These are phyloP conservation scores for Aeoliscus strigatus DNA, from an alignment of 2,797 vertebrate genomes.

Conservation along the genomic window DNA sequence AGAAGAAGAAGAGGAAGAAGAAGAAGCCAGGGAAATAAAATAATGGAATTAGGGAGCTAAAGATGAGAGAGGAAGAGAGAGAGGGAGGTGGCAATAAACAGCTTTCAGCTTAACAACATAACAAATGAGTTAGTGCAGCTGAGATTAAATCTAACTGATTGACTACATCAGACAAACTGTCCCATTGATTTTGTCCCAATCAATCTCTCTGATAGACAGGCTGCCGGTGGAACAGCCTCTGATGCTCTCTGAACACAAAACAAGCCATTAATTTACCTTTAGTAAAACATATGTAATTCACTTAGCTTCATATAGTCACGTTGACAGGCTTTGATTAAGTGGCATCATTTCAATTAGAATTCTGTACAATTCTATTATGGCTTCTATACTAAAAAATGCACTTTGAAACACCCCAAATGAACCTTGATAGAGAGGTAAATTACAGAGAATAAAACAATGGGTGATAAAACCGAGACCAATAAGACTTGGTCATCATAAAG, in stretches of 20 bases:
- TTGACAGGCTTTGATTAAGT: slow-evolving; percentile 48
- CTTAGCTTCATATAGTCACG: slow-evolving; percentile 37
- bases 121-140: too few relatives aligned
- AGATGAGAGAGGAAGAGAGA: slow-evolving; percentile 4
- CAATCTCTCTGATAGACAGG: slow-evolving; percentile 22
- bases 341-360: slow-evolving; percentile 46
- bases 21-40: neutral
- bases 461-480: too few relatives aligned
- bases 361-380: slow-evolving; percentile 39
- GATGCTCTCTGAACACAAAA: too few relatives aligned
- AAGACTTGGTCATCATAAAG: too few relatives aligned
- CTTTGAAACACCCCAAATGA: too few relatives aligned
- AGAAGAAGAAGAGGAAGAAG: neutral
- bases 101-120: too few relatives aligned
- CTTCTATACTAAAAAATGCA: slow-evolving; percentile 41
- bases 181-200: slow-evolving; percentile 44
- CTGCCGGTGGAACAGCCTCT: too few relatives aligned
- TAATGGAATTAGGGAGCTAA: slow-evolving; percentile 7
- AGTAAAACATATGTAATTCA: slow-evolving; percentile 37
- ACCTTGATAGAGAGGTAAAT: too few relatives aligned
- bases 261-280: slow-evolving; percentile 39
- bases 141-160: slow-evolving; percentile 36
- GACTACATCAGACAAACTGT: slow-evolving; percentile 36
- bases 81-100: slow-evolving; percentile 17
- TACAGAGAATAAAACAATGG: too few relatives aligned